Evolutionary conservation across 2,888 invertebrate genomes (phyloP), one percentile per base, ranked within the genome.

Genomic region (Drosophila robusta): DNA sequence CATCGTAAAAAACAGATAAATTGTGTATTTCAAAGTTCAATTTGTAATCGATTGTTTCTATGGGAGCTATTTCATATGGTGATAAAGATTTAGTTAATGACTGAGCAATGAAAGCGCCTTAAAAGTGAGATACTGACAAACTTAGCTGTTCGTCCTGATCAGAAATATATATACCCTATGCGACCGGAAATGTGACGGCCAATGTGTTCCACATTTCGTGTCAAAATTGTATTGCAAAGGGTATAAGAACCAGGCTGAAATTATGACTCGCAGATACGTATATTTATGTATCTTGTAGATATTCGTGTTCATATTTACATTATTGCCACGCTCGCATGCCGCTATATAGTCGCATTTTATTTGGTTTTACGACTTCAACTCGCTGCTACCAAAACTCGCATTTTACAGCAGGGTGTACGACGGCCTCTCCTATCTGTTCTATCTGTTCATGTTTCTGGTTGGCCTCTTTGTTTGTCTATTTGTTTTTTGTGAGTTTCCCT

Each of bases 271-370:
- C 38, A 54, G 63, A 56, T 56, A 72, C 45, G 11, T 32, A 32
- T 12, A 63, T 44, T 55, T 60, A 45, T 58, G 57, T 67, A 58
- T 62, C 76, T 52, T 55, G 39, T 42, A 49, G 63, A 70, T 66
- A 66, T 54, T 26, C 46, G 34, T 54, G 41, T 50, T 76, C 16
- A 32, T 62, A 70, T 78, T 78, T 78, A 57, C 75, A 78, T 80
- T 67, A 63, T 67, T 41, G 22, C 42, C 32, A 34, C 44, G 67
- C 63, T 77, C 72, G 81, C 81, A 71, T 79, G 82, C 75, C 75
- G 57, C 69, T 41, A 49, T 70, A 51, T 51, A 75, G 74, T 36
- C 70, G 47, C 56, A 47, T 72, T 72, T 76, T 71, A 63, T 68
- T 76, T 74, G 54, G 66, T 55, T 75, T 78, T 64, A 63, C 66